Conservation (phyloP, 30 jellyfish, hydroid and myxozoan genomes). For the Kudoa iwatai region DNA sequence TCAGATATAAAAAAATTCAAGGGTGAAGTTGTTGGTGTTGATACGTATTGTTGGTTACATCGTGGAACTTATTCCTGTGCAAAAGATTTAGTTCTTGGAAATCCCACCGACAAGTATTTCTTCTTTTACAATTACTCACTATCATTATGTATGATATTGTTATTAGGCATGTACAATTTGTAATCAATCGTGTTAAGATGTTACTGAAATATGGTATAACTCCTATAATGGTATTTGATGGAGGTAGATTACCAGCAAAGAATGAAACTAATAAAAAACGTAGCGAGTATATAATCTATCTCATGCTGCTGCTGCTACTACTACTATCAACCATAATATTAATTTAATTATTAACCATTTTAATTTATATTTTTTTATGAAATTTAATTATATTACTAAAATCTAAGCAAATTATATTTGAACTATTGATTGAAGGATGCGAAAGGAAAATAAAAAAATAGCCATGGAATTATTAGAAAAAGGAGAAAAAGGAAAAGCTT, state of each 20-base stretch:
- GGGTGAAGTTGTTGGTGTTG: slow-evolving; percentile 71
- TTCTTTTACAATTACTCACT: not conserved
- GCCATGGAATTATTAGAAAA: slow-evolving; percentile 37
- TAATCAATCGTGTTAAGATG: slow-evolving; percentile 31
- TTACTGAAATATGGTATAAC: slow-evolving; percentile 14
- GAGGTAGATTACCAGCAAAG: slow-evolving; percentile 90
- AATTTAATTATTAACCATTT: no score
- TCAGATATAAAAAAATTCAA: slow-evolving; percentile 15
- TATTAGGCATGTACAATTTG: slow-evolving; percentile 24
- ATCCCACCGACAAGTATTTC: slow-evolving; percentile 9
- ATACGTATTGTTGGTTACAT: slow-evolving; percentile 94
- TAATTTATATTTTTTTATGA: no score
- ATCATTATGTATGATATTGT: not conserved
- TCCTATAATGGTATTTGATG: slow-evolving; percentile 86
- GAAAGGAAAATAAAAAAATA: slow-evolving; percentile 14
- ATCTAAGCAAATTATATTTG: not conserved
- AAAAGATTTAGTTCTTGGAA: slow-evolving; percentile 37
- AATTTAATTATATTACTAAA: not conserved
- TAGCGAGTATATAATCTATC: slow-evolving; percentile 8
- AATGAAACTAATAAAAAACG: slow-evolving; percentile 53
- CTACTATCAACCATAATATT: not conserved
- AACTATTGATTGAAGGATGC: slow-evolving; percentile 2
- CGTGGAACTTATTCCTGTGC: slow-evolving; percentile 93
- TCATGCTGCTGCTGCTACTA: not conserved
- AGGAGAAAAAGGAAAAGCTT: slow-evolving; percentile 22